Percentiles rank a stretch among this genome's conserved stretches.
These are phyloP conservation scores for Macaria liturata DNA, from an alignment of 2,888 invertebrate genomes.

Conservation along the genomic window DNA sequence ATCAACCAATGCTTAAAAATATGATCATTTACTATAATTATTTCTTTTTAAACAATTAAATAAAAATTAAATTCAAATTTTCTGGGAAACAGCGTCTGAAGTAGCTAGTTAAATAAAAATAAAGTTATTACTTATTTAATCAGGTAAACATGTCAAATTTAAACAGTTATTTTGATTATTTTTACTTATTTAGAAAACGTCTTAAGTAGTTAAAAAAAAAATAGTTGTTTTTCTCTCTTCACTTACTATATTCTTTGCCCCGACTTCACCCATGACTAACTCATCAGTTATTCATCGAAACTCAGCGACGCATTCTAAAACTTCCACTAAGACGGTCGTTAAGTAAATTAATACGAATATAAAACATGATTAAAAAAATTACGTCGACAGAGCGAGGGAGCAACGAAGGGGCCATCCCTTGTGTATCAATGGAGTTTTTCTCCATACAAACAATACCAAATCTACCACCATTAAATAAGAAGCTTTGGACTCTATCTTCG, in stretches of 20 bases:
- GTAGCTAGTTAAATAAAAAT: too few species aligned
- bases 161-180: too few species aligned
- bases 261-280: conserved; percentile 35
- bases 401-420: conserved; percentile 65
- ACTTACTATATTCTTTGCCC: conserved; percentile 29
- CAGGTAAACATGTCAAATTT: too few species aligned
- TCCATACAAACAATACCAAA: conserved; percentile 45
- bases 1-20: too few species aligned
- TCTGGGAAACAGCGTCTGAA: too few species aligned
- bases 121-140: too few species aligned
- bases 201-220: too few species aligned
- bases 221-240: too few species aligned
- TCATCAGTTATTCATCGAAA: conserved; percentile 81
- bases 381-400: conserved; percentile 63
- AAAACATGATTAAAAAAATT: conserved; percentile 83
- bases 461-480: background rate
- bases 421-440: conserved; percentile 67
- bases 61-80: too few species aligned
- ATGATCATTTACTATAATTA: too few species aligned
- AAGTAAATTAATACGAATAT: conserved; percentile 82
- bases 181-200: too few species aligned
- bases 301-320: conserved; percentile 64
- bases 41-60: too few species aligned
- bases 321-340: conserved; percentile 70
- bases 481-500: conserved; percentile 35